Evolutionary conservation across 2,888 invertebrate genomes (phyloP).

Genomic region (Oscheius sp.): DNA sequence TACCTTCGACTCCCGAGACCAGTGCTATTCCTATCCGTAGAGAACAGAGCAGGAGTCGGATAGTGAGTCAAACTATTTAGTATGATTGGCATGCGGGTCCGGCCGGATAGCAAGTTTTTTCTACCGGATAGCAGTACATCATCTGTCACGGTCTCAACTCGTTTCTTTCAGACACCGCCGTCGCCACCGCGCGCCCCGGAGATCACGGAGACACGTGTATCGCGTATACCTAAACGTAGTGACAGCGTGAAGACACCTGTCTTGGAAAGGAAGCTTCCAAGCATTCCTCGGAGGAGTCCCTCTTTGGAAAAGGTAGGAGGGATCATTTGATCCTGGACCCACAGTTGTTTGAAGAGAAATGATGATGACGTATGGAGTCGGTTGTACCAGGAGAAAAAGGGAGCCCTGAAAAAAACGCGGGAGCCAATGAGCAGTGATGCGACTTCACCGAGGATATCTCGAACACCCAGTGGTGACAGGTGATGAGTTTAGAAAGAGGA

Average conservation of each 20-base stretch:
- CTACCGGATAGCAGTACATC: conserved; percentile 27
- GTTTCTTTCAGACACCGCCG: conserved; percentile 39
- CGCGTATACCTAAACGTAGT: conserved; percentile 58
- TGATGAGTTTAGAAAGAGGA: conserved; percentile 2
- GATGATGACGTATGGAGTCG: conserved; percentile 60
- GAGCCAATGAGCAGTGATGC: conserved; percentile 39
- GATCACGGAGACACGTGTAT: conserved; percentile 57
- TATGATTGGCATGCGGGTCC: not conserved
- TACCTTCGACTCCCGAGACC: conserved; percentile 48
- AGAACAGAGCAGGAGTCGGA: conserved; percentile 43
- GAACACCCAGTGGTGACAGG: conserved; percentile 37
- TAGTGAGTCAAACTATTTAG: conserved; percentile 16
- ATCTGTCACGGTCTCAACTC: conserved; percentile 17
- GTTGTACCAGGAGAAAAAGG: conserved; percentile 62
- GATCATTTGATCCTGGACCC: no score
- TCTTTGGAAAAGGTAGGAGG: conserved; percentile 15
- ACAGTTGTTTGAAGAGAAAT: conserved; percentile 32
- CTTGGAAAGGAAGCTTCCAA: conserved; percentile 57
- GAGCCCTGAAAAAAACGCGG: conserved; percentile 54
- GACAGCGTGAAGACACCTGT: conserved; percentile 58
- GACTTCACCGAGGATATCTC: conserved; percentile 25
- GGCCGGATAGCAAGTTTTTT: conserved; percentile 27
- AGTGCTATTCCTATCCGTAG: conserved; percentile 51
- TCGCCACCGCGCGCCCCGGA: conserved; percentile 50
- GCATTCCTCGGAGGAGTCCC: conserved; percentile 43